These are phyloP conservation scores for Himantopus leucocephalus DNA, from an alignment of 2,113 vertebrate species.

Conservation along the genomic window DNA sequence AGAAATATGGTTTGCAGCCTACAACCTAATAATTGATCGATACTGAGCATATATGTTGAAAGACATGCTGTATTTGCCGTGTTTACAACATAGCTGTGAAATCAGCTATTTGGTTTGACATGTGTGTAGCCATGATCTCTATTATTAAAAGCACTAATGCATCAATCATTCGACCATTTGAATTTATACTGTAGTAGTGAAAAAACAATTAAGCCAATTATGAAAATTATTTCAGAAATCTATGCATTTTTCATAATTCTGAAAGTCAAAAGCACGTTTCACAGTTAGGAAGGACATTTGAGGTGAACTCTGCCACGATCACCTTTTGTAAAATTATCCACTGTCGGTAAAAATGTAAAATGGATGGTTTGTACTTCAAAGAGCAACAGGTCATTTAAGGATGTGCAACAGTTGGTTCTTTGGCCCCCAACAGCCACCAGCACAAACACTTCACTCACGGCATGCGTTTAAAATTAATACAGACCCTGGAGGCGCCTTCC, in stretches of 20 bases:
- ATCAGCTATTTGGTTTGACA: not conserved
- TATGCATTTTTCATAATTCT: not conserved
- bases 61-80: not conserved
- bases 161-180: not conserved
- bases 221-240: not conserved
- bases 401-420: not conserved
- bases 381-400: not conserved
- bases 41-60: not conserved
- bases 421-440: not conserved
- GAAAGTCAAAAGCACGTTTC: not conserved
- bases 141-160: too few species aligned
- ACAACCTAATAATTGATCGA: not conserved
- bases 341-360: not conserved
- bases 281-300: not conserved
- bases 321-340: not conserved
- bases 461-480: fast-evolving
- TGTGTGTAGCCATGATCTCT: not conserved
- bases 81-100: not conserved
- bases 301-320: not conserved
- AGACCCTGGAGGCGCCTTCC: not conserved
- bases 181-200: not conserved
- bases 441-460: not conserved
- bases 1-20: not conserved
- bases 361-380: not conserved
- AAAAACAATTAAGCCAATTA: not conserved